A percentile compares a stretch with the other conserved stretches of the same genome.
Evolutionary conservation across 2,888 invertebrate species (phyloP).

Genomic region (Myopa testacea): DNA sequence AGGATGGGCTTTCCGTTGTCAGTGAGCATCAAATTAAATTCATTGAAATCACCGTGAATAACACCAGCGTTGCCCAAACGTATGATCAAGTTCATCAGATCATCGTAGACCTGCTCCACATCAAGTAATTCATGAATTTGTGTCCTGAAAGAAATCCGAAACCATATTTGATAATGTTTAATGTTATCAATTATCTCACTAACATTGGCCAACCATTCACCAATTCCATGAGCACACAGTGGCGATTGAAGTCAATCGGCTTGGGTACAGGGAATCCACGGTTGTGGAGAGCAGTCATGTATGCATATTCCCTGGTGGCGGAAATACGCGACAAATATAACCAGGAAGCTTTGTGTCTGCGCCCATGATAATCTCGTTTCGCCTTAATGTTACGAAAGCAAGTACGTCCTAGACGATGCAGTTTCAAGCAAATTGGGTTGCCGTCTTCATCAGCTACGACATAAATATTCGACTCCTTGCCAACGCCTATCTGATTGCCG

Average conservation of each 20-base stretch:
- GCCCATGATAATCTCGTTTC: conserved; percentile 96
- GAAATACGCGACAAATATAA: conserved; percentile 95
- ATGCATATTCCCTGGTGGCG: conserved; percentile 97
- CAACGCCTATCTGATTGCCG: conserved; percentile 98
- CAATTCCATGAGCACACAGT: conserved; percentile 97
- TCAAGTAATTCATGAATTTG: conserved; percentile 77
- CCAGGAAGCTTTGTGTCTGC: conserved; percentile 92
- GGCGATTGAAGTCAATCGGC: conserved; percentile 93
- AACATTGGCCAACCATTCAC: conserved; percentile 85
- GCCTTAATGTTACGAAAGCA: conserved; percentile 96
- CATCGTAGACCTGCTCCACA: conserved; percentile 86
- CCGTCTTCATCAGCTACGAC: conserved; percentile 85
- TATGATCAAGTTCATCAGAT: conserved; percentile 93
- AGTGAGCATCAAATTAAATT: conserved; percentile 95
- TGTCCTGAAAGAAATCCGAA: conserved; percentile 68
- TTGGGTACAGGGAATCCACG: conserved; percentile 94
- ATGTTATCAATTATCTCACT: conserved; percentile 58
- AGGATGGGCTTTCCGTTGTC: conserved; percentile 84
- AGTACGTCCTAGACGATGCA: conserved; percentile 91
- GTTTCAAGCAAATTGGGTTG: conserved; percentile 86
- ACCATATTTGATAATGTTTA: background rate
- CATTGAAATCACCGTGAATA: conserved; percentile 99
- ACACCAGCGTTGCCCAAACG: conserved; percentile 93
- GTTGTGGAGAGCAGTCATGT: conserved; percentile 93
- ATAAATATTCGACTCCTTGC: conserved; percentile 98